Evolutionary conservation across 2,113 vertebrate species (phyloP).

Genomic region (Puffinus mauretanicus): DNA sequence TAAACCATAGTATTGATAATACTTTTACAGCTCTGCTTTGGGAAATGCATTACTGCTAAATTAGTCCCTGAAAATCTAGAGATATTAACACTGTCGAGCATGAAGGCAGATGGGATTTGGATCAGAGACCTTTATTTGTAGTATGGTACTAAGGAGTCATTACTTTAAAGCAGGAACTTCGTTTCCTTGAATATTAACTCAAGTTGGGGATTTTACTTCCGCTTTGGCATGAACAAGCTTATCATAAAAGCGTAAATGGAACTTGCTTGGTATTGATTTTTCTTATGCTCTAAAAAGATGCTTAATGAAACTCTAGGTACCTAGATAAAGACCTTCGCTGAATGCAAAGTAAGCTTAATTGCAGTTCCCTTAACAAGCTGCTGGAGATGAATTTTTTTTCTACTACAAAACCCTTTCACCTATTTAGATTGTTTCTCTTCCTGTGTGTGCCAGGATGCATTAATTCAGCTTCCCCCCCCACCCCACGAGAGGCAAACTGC

Average conservation of each 20-base stretch:
- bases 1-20: constrained; percentile 15
- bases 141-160: constrained; percentile 55
- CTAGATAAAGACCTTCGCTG: constrained; percentile 14
- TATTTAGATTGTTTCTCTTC: not conserved
- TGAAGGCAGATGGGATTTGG: constrained; percentile 67
- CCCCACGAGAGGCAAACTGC: not conserved
- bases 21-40: constrained; percentile 45
- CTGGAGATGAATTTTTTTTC: not conserved
- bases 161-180: constrained; percentile 61
- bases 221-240: not conserved
- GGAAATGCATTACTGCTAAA: constrained; percentile 60
- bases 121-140: constrained; percentile 69
- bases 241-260: constrained; percentile 26
- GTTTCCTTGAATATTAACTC: constrained; percentile 49
- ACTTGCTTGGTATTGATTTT: constrained; percentile 35
- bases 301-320: constrained; percentile 44
- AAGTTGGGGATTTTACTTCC: constrained; percentile 50
- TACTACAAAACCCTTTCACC: constrained; percentile 2
- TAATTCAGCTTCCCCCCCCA: not conserved
- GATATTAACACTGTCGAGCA: constrained; percentile 58
- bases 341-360: constrained; percentile 40
- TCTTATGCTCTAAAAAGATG: constrained; percentile 24
- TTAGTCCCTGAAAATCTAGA: constrained; percentile 55
- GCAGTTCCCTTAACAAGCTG: constrained; percentile 23
- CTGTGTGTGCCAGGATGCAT: not conserved